These are phyloP conservation scores for Chrysodeixis includens DNA, from an alignment of 2,888 invertebrate genomes.

Conservation along the genomic window DNA sequence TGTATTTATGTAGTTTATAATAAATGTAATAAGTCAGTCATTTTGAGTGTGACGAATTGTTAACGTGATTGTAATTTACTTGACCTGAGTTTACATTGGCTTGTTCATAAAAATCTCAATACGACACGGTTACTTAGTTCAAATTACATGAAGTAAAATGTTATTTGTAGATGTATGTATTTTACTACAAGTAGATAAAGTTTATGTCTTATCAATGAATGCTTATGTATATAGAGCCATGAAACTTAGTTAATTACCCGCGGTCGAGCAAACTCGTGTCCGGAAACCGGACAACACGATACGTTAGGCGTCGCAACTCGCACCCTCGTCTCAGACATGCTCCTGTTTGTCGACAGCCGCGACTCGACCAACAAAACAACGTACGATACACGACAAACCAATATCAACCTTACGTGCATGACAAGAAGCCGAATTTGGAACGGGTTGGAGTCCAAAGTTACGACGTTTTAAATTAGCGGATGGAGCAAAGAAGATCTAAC, in stretches of 20 bases:
- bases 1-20: constrained; percentile 21
- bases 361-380: constrained; percentile 52
- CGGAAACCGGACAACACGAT: constrained; percentile 89
- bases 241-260: constrained; percentile 87
- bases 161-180: constrained; percentile 8
- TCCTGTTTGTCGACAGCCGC: constrained; percentile 68
- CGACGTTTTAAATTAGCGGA: constrained; percentile 61
- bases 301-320: constrained; percentile 80
- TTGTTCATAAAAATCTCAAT: constrained; percentile 21
- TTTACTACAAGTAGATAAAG: constrained; percentile 16
- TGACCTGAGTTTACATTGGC: constrained; percentile 30
- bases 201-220: constrained; percentile 58
- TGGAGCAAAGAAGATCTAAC: constrained; percentile 71
- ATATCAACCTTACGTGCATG: constrained; percentile 58
- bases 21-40: constrained; percentile 40
- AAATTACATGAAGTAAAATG: constrained; percentile 28
- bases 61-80: constrained; percentile 24
- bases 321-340: constrained; percentile 85
- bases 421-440: constrained; percentile 59
- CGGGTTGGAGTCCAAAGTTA: constrained; percentile 51
- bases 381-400: constrained; percentile 28
- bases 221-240: constrained; percentile 61
- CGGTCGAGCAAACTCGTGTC: constrained; percentile 74
- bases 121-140: constrained; percentile 10
- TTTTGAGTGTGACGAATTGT: constrained; percentile 37